phyloP scores from a whole-genome alignment of 2,797 vertebrate species.

The Bradypodion pumilum region DNA sequence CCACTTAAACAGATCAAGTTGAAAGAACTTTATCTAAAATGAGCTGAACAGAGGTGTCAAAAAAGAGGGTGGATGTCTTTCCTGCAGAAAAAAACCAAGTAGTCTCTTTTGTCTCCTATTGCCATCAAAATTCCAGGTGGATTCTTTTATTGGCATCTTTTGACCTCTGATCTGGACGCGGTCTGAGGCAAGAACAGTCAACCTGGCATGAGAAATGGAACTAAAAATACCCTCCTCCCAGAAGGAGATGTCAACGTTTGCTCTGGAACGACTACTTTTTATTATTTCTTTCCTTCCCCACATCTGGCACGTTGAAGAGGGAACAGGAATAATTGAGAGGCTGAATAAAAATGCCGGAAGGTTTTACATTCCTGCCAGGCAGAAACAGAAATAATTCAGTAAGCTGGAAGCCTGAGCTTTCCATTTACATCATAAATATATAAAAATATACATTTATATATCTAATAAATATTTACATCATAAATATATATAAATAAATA shows the following conservation, averaged over 20 bases:
- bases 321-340: constrained; percentile 56
- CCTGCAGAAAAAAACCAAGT: constrained; percentile 66
- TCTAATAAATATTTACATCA: too few species aligned
- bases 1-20: constrained; percentile 71
- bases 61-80: constrained; percentile 59
- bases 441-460: constrained; percentile 52
- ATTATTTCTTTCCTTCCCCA: neutral
- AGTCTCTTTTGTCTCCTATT: constrained; percentile 63
- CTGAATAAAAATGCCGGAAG: constrained; percentile 30
- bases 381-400: constrained; percentile 58
- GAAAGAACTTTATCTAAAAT: constrained; percentile 68
- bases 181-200: constrained; percentile 33
- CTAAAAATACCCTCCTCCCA: neutral
- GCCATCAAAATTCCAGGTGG: constrained; percentile 61
- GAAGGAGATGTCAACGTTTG: constrained; percentile 45
- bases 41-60: constrained; percentile 67
- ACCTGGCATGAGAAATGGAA: constrained; percentile 34
- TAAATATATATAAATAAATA: too few species aligned
- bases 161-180: constrained; percentile 58
- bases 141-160: constrained; percentile 52
- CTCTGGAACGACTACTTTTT: constrained; percentile 37
- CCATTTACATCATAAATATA: constrained; percentile 54
- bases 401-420: constrained; percentile 50
- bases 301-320: constrained; percentile 47
- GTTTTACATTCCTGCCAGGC: constrained; percentile 61